These are phyloP conservation scores for Eilema sororculum DNA, from an alignment of 2,888 invertebrate species.

Conservation along the genomic window DNA sequence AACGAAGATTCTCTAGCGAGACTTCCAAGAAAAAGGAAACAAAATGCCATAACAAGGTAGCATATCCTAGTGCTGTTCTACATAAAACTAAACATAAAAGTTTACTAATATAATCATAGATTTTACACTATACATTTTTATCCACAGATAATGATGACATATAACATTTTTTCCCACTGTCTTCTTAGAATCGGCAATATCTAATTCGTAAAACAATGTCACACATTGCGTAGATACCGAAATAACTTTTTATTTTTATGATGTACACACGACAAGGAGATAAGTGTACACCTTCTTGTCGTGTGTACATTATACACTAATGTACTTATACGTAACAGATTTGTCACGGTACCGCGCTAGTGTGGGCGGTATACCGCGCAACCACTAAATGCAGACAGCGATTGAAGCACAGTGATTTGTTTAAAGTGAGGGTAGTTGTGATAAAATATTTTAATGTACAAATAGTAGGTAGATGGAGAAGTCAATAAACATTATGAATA, in stretches of 20 bases:
- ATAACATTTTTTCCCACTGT: slow-evolving; percentile 5
- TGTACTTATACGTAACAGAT: slow-evolving; percentile 59
- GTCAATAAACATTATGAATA: background rate
- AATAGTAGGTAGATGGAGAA: background rate
- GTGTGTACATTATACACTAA: slow-evolving; percentile 48
- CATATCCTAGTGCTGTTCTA: background rate
- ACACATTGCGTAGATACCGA: slow-evolving; percentile 64
- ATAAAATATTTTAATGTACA: background rate
- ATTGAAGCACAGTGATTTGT: slow-evolving; percentile 47
- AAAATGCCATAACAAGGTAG: no score
- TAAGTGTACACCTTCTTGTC: no score
- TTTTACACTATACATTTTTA: slow-evolving; percentile 7
- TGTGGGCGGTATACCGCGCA: slow-evolving; percentile 20
- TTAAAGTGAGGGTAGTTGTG: slow-evolving; percentile 34
- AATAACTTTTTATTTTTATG: slow-evolving; percentile 46
- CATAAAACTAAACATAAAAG: background rate
- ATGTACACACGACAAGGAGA: slow-evolving; percentile 21
- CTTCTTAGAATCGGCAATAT: slow-evolving; percentile 32
- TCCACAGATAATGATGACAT: background rate
- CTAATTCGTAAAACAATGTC: slow-evolving; percentile 60
- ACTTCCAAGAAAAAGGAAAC: background rate
- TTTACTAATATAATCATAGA: slow-evolving; percentile 7
- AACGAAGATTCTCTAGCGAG: background rate
- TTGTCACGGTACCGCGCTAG: slow-evolving; percentile 22
- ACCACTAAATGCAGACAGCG: slow-evolving; percentile 53